Evolutionary conservation across 2,113 vertebrate genomes (phyloP).

Genomic region (Myxocyprinus asiaticus): DNA sequence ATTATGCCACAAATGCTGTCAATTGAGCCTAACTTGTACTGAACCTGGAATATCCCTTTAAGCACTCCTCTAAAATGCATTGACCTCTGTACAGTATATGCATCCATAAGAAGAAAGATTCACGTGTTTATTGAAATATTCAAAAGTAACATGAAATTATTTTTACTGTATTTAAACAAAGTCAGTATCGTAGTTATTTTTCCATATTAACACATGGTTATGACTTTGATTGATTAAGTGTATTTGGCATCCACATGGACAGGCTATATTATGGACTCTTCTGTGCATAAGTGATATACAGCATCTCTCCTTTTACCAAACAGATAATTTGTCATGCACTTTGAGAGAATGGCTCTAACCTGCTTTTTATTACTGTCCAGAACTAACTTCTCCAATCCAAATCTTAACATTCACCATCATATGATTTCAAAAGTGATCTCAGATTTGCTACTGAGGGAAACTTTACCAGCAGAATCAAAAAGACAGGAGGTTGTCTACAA

Average conservation of each 20-base stretch:
- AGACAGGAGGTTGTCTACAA: not conserved
- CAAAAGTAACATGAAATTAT: too few relatives aligned
- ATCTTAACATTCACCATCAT: not conserved
- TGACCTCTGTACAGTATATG: too few relatives aligned
- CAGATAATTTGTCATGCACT: not conserved
- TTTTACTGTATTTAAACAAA: too few relatives aligned
- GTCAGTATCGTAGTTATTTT: too few relatives aligned
- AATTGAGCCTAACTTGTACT: too few relatives aligned
- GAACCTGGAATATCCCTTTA: too few relatives aligned
- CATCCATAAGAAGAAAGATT: too few relatives aligned
- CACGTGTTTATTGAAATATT: too few relatives aligned
- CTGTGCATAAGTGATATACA: not conserved
- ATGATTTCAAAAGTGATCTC: not conserved
- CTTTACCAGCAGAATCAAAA: slow-evolving; percentile 7
- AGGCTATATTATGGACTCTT: not conserved
- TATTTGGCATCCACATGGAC: not conserved
- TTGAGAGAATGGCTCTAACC: not conserved
- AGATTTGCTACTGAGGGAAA: slow-evolving; percentile 23
- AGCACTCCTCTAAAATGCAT: too few relatives aligned
- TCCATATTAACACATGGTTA: not conserved
- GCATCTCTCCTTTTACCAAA: not conserved
- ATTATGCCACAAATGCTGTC: too few relatives aligned
- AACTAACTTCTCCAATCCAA: not conserved
- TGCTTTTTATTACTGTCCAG: too few relatives aligned
- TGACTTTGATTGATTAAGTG: not conserved